These are phyloP conservation scores for Lordiphosa clarofinis DNA, from an alignment of 1,140 invertebrate species.

Conservation along the genomic window DNA sequence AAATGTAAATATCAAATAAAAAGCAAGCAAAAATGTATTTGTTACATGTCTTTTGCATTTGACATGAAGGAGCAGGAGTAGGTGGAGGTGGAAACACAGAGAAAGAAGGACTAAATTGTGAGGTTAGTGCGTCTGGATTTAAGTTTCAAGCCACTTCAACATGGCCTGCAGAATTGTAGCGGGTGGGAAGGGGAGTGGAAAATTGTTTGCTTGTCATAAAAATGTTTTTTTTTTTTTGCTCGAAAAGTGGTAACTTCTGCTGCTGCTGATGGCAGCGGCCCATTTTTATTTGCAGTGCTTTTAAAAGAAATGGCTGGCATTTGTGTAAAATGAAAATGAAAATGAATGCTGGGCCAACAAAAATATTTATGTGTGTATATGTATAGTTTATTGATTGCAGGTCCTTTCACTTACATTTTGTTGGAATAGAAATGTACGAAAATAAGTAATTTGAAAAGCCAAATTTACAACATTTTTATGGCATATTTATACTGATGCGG, in stretches of 20 bases:
- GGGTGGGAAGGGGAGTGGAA: neutral
- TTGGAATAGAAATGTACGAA: no score
- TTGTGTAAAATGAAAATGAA: conserved; percentile 2
- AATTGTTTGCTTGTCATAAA: conserved; percentile 15
- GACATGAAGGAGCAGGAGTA: conserved; percentile 6
- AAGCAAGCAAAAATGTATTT: conserved; percentile 2
- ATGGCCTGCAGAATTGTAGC: conserved; percentile 1
- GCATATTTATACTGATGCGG: no score
- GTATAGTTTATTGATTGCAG: no score
- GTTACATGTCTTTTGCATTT: conserved; percentile 38
- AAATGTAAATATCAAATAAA: conserved; percentile 50
- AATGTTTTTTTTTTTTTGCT: conserved; percentile 13
- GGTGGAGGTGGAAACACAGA: neutral
- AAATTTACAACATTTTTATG: no score
- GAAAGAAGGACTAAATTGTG: conserved; percentile 4
- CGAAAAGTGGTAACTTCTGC: conserved; percentile 14
- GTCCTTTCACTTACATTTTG: no score
- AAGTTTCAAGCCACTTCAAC: conserved; percentile 3
- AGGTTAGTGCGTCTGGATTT: conserved; percentile 15
- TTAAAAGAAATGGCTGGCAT: conserved; percentile 12
- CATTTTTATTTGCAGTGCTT: conserved; percentile 15
- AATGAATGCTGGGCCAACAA: neutral
- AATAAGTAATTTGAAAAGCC: no score
- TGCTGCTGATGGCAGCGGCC: conserved; percentile 6
- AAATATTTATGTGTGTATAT: neutral